Base-by-base conservation (phyloP, 1,140 invertebrate genomes). In the Antheraea pernyi region DNA sequence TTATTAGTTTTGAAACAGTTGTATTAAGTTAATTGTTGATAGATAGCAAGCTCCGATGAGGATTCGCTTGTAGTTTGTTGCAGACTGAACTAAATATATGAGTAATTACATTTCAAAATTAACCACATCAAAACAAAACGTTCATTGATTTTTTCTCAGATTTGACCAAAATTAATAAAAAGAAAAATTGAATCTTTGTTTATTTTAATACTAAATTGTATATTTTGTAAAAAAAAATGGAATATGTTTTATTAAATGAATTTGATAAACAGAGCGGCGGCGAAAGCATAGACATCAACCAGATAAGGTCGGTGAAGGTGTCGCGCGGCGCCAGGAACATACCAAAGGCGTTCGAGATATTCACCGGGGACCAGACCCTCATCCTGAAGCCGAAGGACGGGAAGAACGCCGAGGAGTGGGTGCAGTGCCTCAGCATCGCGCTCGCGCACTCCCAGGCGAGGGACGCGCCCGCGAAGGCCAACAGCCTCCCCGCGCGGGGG, bases 331-430 rank as follows among this genome's bases (percentile, higher is more conserved):
- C 96, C 61, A 94, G 97, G 66, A 97, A 97, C 83, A 98, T 99
- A 82, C 97, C 98, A 10, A 98, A 97, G 91, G 97, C 98, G 2
- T 99, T 99, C 93, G 98, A 99, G 93, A 98, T 99, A 73, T 99
- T 99, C 91, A 98, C 98, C 0, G 96, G 96, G 62, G 97, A 98
- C 85, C 97, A 97, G 84, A 97, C 97, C 9, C 95, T 98, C 78
- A 97, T 98, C 79, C 94, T 99, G 65, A 99, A 98, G 93, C 97
- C 98, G 7, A 98, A 97, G 91, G 97, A 98, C 85, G 96, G 97
- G n/a, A 97, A 97, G 89, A 97, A 98, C 86, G 97, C 97, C 11
- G 97, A 98, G 89, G 96, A 98, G 88, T 99, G 98, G 98, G 96
- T 97, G 59, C 97, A 98, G 83, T 98, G 96, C 89, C 93, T 98